Percentiles rank a stretch among this genome's conserved stretches.
These are phyloP conservation scores for Notodonta dromedarius DNA, from an alignment of 2,888 invertebrate species.

Conservation along the genomic window DNA sequence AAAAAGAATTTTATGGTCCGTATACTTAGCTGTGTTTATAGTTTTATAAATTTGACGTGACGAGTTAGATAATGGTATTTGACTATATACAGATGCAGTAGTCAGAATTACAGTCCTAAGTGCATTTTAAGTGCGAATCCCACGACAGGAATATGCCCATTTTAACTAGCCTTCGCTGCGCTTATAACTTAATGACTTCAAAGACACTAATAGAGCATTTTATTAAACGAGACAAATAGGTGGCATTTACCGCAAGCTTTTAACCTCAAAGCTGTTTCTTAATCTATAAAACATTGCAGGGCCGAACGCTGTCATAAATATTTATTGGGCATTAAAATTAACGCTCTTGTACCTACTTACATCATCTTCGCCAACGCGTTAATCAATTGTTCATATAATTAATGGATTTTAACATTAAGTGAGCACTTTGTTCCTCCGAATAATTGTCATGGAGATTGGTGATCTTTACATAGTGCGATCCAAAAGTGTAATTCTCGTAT, in stretches of 20 bases:
- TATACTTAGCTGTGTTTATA: no score
- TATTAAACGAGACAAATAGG: conserved; percentile 19
- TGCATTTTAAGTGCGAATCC: neutral
- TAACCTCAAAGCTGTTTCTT: conserved; percentile 49
- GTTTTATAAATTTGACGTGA: no score
- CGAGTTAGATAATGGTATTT: no score
- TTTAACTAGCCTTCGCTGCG: neutral
- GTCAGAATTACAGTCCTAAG: no score
- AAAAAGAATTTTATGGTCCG: no score
- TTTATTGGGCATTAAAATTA: conserved; percentile 65
- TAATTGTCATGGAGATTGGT: neutral
- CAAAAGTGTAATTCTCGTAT: no score
- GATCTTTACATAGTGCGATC: no score
- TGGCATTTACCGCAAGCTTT: conserved; percentile 20
- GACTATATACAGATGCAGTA: no score
- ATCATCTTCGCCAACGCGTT: conserved; percentile 48
- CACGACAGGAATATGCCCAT: neutral
- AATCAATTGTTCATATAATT: conserved; percentile 28
- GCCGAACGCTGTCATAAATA: conserved; percentile 47
- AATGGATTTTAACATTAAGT: neutral
- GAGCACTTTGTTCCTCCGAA: neutral
- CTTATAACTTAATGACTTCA: neutral
- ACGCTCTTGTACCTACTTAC: conserved; percentile 51
- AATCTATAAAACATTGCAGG: conserved; percentile 43
- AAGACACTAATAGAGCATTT: conserved; percentile 17